These are phyloP conservation scores for Aurelia sp. DNA, from an alignment of 30 jellyfish, hydroid and myxozoan genomes.

Conservation along the genomic window DNA sequence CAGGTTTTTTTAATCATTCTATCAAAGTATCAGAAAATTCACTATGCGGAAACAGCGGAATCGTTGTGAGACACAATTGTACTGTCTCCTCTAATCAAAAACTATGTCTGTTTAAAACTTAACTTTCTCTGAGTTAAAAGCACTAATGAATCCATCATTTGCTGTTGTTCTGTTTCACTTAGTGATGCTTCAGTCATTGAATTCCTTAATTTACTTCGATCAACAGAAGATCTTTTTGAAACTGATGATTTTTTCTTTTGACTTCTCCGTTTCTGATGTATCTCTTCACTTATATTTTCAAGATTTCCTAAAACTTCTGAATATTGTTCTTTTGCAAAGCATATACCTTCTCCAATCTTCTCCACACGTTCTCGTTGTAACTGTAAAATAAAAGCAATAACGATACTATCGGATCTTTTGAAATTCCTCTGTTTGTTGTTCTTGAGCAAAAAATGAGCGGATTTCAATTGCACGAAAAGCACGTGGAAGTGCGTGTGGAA, in stretches of 20 bases:
- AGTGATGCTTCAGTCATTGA: slow-evolving; percentile 61
- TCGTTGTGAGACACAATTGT: too few relatives aligned
- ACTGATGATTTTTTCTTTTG: neutral
- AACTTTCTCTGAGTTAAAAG: neutral
- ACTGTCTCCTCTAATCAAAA: too few relatives aligned
- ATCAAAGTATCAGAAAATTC: too few relatives aligned
- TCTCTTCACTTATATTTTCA: slow-evolving; percentile 91
- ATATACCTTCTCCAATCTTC: slow-evolving; percentile 73
- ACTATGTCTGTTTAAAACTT: neutral
- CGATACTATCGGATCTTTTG: neutral
- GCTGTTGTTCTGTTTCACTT: slow-evolving; percentile 37
- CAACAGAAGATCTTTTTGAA: slow-evolving; percentile 5
- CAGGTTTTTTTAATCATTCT: too few relatives aligned
- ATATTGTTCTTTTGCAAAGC: slow-evolving; percentile 82
- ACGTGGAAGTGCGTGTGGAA: neutral
- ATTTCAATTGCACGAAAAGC: neutral
- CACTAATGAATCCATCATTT: slow-evolving; percentile 24
- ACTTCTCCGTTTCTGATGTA: slow-evolving; percentile 71
- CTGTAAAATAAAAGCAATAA: slow-evolving; percentile 17
- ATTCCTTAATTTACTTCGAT: slow-evolving; percentile 12
- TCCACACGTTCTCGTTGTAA: slow-evolving; percentile 79
- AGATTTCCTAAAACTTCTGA: slow-evolving; percentile 76
- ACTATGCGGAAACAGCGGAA: too few relatives aligned
- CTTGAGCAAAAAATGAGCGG: neutral
- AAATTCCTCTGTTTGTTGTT: neutral